Base-by-base conservation (phyloP, 2,113 vertebrate genomes). In the Oostethus manadensis region DNA sequence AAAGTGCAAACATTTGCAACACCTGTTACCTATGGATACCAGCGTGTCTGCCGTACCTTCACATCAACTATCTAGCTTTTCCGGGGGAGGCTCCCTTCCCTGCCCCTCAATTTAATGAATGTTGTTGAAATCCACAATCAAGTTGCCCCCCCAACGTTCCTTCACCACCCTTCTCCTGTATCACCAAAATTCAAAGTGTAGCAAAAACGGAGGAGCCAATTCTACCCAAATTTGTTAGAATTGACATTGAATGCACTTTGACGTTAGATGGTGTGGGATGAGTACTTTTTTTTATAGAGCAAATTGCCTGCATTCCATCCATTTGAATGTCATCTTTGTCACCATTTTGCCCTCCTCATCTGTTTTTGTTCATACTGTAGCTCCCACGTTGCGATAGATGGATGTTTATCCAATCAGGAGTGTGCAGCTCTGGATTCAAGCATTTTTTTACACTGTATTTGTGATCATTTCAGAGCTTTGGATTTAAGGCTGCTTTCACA, bases 181-280 rank as follows among this genome's bases (percentile, higher is more conserved):
- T 81, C 71, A 71, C 81, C 81, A 84, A 84, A 85, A 81, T 75
- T 76, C 64, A 79, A 80, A 78, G 73, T 85, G 85, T 87, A 86
- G 86, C 86, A 81, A 74, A 78, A 20, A n/a, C 17, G 49, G 50
- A 60, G 64, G 60, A 62, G 48, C 17, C 45, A 62, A 6, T 68
- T 73, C 71, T 57, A 65, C 46, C 63, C 69, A 74, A 68, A 53
- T 45, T 66, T 64, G 60, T 72, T 71, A 69, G 70, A 68, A 70
- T 79, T 84, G 66, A 83, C 70, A 56, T 81, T 84, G 82, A 89
- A 91, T 88, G 89, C 89, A 91, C 90, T 91, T 91, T 89, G 87
- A 88, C 83, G 71, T 82, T 80, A 87, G 87, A 86, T 84, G 86
- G 83, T 80, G 76, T 84, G 83, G 89, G 83, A 87, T 86, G 88